A percentile compares a stretch with the other conserved stretches of the same genome.
Evolutionary conservation across 2,797 vertebrate species (phyloP).

Genomic region (Microctenopoma steveboyesi): DNA sequence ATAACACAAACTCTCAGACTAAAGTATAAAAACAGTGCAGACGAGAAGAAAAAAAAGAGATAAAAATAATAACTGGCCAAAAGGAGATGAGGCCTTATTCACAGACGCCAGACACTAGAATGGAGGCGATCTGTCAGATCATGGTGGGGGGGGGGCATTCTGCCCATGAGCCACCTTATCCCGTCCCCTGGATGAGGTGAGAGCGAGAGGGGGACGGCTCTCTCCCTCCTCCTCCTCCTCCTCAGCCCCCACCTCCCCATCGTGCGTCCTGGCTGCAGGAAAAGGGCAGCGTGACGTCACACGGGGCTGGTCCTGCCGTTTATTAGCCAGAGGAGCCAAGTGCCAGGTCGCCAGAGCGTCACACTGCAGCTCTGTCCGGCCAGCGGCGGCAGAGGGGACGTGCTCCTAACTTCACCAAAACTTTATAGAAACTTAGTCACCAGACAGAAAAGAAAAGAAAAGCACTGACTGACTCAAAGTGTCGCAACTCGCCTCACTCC

Average conservation of each 20-base stretch:
- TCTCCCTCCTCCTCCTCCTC: conserved; percentile 33
- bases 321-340: conserved; percentile 77
- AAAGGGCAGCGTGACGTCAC: conserved; percentile 79
- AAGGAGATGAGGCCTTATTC: too few relatives aligned
- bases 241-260: conserved; percentile 38
- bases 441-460: conserved; percentile 43
- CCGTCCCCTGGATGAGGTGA: conserved; percentile 4
- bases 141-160: too few relatives aligned
- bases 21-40: too few relatives aligned
- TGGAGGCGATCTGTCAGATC: too few relatives aligned
- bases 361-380: conserved; percentile 78
- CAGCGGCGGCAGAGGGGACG: conserved; percentile 70
- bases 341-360: conserved; percentile 72
- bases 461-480: conserved; percentile 67
- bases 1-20: too few relatives aligned
- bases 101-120: too few relatives aligned
- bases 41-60: too few relatives aligned
- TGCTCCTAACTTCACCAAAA: conserved; percentile 59
- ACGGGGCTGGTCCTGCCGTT: conserved; percentile 80
- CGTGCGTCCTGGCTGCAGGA: conserved; percentile 51
- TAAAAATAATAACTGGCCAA: too few relatives aligned
- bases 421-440: conserved; percentile 62
- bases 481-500: conserved; percentile 67
- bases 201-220: conserved; percentile 1
- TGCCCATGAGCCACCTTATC: not conserved